These are phyloP conservation scores for Alethe castanea DNA, from an alignment of 2,113 vertebrate species.

Conservation along the genomic window DNA sequence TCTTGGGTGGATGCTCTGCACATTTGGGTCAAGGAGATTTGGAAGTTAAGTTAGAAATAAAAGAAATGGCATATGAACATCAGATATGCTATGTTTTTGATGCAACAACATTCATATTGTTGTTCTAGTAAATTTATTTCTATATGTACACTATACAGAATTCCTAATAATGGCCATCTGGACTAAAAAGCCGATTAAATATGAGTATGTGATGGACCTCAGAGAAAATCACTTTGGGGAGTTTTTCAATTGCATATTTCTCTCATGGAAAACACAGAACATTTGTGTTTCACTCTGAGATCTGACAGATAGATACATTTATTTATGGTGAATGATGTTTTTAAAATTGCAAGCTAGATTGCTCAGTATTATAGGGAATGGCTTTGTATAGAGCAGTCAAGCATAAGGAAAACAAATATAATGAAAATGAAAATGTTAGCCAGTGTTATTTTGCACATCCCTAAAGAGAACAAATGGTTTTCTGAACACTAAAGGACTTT, in stretches of 20 bases:
- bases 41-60: not conserved
- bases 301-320: constrained; percentile 50
- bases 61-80: not conserved
- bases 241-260: constrained; percentile 39
- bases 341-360: constrained; percentile 66
- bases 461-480: constrained; percentile 14
- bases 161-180: not conserved
- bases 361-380: constrained; percentile 50
- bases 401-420: constrained; percentile 64
- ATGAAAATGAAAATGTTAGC: constrained; percentile 37
- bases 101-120: not conserved
- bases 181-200: constrained; percentile 18
- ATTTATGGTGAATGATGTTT: constrained; percentile 68
- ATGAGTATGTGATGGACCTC: constrained; percentile 26
- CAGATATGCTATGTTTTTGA: not conserved
- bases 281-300: constrained; percentile 53
- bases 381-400: not conserved
- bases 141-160: not conserved
- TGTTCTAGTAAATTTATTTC: not conserved
- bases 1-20: not conserved
- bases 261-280: constrained; percentile 40
- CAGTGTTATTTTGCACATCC: not conserved
- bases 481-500: not conserved
- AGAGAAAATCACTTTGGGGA: constrained; percentile 49
- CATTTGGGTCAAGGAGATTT: not conserved